Base-by-base conservation (phyloP, 2,888 invertebrate genomes). In the Xestia ashworthii region DNA sequence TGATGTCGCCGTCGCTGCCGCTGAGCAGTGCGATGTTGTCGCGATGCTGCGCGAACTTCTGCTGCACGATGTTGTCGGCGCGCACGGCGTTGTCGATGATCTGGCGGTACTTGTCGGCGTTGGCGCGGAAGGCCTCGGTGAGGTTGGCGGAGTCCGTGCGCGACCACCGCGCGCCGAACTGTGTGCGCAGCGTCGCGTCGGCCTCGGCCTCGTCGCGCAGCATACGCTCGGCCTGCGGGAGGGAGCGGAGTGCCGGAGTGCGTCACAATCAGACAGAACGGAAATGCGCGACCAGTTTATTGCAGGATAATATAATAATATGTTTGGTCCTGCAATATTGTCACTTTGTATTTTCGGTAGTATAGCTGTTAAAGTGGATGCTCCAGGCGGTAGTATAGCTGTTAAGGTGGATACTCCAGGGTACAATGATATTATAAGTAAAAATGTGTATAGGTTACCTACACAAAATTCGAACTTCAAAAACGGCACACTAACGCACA, bases 81-180 rank as follows among this genome's bases (percentile, higher is more conserved):
- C 97, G 96, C 85, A 98, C 97, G 60, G 99, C 99, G 93, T 99
- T 99, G 93, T 98, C 98, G 87, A 99, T 98, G 91, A 99, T 99
- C 93, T 98, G 98, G 55, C 98, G 97, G 96, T 99, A 99, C 95
- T 99, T 99, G 89, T 97, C 97, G n/a, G 98, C 97, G 96, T 99
- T 99, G 72, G 98, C 97, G 86, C 98, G 97, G 93, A 99, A 98
- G 91, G 99, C 98, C 91, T 98, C 98, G 0, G 99, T 99, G 76
- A 99, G 97, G 93, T 98, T 98, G 44, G 97, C 98, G 0, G 99
- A 99, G 1, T 98, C 97, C 44, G 99, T 99, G 90, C 99, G 97
- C 2, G 98, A 97, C 99, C 99, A 99, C 83, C 98, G 98, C 84
- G 98, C 98, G 90, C 98, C 99, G 94, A 99, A 99, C 97, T 99